Evolutionary conservation across 2,797 vertebrate genomes (phyloP).

Genomic region (Denticeps clupeoides): DNA sequence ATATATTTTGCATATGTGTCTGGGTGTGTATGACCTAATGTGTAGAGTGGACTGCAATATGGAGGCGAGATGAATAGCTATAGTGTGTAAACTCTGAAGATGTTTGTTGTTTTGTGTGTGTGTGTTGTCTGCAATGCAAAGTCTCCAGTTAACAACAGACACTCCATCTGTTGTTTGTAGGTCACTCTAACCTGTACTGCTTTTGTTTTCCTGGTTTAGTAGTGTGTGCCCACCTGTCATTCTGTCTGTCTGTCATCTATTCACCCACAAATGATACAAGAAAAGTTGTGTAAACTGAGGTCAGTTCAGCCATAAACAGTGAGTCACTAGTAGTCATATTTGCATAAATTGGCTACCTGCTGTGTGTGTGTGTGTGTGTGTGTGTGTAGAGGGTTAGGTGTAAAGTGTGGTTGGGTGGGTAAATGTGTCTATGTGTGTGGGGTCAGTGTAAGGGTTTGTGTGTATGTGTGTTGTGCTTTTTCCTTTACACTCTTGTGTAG

Average conservation of each 20-base stretch:
- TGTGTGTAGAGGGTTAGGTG: neutral
- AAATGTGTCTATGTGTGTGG: neutral
- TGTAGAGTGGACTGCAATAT: too few species aligned
- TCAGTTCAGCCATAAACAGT: too few species aligned
- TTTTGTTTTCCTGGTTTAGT: neutral
- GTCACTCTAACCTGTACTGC: too few species aligned
- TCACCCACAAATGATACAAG: too few species aligned
- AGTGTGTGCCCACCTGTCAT: neutral
- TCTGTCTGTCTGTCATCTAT: too few species aligned
- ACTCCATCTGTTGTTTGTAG: too few species aligned
- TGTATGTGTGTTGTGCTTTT: neutral
- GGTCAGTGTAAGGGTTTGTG: neutral
- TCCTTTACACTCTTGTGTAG: constrained; percentile 67
- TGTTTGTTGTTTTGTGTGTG: neutral
- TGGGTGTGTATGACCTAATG: neutral
- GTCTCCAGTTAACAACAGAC: too few species aligned
- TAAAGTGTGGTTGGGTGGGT: neutral
- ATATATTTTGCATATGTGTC: constrained; percentile 2
- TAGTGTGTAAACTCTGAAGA: too few species aligned
- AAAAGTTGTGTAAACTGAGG: too few species aligned
- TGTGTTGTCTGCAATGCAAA: too few species aligned
- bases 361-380: neutral
- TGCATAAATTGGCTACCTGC: neutral
- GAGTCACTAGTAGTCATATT: too few species aligned
- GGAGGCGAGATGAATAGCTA: too few species aligned